These are phyloP conservation scores for Petrophora chlorosata DNA, from an alignment of 2,888 invertebrate genomes.

Conservation along the genomic window DNA sequence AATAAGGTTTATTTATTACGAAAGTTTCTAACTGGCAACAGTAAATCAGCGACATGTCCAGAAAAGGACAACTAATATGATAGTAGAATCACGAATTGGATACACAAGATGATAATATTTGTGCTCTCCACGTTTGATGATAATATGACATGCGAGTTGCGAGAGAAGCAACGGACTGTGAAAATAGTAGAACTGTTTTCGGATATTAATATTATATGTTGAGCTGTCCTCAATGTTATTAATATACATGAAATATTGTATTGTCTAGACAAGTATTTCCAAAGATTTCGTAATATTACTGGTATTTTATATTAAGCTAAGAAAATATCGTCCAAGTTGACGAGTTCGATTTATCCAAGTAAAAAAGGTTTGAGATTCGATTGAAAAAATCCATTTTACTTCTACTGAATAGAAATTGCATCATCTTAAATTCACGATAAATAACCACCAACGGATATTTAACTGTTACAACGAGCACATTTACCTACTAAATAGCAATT, in stretches of 20 bases:
- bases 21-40: slow-evolving; percentile 73
- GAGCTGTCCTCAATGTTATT: slow-evolving; percentile 11
- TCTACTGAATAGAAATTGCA: slow-evolving; percentile 30
- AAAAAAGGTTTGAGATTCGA: slow-evolving; percentile 8
- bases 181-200: slow-evolving; percentile 41
- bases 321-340: too few relatives aligned
- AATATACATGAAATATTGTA: background rate
- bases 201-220: slow-evolving; percentile 39
- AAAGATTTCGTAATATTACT: too few relatives aligned
- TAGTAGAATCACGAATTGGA: slow-evolving; percentile 41
- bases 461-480: slow-evolving; percentile 47
- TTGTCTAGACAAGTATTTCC: background rate
- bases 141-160: slow-evolving; percentile 47
- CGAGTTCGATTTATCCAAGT: too few relatives aligned
- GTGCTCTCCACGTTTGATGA: slow-evolving; percentile 46
- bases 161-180: slow-evolving; percentile 40
- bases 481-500: slow-evolving; percentile 58
- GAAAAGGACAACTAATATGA: slow-evolving; percentile 57
- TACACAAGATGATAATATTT: slow-evolving; percentile 51
- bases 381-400: too few relatives aligned
- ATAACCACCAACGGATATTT: slow-evolving; percentile 52
- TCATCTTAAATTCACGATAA: slow-evolving; percentile 45
- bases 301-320: too few relatives aligned
- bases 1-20: slow-evolving; percentile 80
- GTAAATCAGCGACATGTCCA: slow-evolving; percentile 74